Percentiles rank a stretch among this genome's conserved stretches.
These are phyloP conservation scores for Luscinia luscinia DNA, from an alignment of 2,797 vertebrate species.

Conservation along the genomic window DNA sequence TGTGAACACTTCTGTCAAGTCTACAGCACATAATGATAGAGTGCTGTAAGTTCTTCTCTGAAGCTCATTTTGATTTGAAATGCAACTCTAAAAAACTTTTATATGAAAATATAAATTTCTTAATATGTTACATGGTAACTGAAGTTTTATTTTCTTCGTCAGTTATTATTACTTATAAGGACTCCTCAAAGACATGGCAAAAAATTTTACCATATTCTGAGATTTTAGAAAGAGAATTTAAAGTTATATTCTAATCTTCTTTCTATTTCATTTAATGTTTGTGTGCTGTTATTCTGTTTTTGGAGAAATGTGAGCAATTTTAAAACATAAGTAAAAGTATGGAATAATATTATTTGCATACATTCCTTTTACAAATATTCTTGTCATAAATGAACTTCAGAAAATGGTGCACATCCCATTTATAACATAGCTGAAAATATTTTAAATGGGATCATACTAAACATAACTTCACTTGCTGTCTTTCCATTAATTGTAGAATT, in stretches of 20 bases:
- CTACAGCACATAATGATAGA: not conserved
- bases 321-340: not conserved
- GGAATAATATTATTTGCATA: not conserved
- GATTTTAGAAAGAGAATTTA: not conserved
- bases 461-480: not conserved
- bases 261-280: not conserved
- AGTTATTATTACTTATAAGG: not conserved
- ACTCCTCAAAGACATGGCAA: not conserved
- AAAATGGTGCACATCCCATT: not conserved
- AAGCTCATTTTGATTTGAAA: not conserved
- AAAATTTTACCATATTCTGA: not conserved
- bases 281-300: not conserved
- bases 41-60: not conserved
- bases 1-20: not conserved
- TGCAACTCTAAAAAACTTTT: not conserved
- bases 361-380: not conserved
- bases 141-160: not conserved
- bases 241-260: not conserved
- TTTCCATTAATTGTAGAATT: not conserved
- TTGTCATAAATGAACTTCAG: not conserved
- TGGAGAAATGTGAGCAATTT: not conserved
- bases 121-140: not conserved
- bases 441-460: not conserved
- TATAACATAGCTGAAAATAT: not conserved
- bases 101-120: not conserved